A percentile compares a stretch with the other conserved stretches of the same genome.
These are phyloP conservation scores for Pteropus rufus DNA, from an alignment of 2,797 vertebrate species.

Conservation along the genomic window DNA sequence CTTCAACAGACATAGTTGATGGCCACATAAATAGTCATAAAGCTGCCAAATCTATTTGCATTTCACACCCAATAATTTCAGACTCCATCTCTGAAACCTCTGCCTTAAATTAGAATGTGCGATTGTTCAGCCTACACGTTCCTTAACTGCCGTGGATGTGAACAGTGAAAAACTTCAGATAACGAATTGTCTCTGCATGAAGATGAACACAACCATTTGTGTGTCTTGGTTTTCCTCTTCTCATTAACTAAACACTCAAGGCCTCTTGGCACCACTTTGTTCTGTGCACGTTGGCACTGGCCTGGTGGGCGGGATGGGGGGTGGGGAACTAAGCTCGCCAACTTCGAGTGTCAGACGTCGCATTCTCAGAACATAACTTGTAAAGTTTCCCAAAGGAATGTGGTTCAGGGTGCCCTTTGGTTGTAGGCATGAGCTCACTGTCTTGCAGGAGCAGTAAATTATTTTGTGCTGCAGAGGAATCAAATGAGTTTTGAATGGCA, in stretches of 20 bases:
- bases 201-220: background rate
- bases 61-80: conserved; percentile 83
- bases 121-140: conserved; percentile 76
- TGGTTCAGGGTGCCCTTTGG: background rate
- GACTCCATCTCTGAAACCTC: conserved; percentile 72
- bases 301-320: background rate
- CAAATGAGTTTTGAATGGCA: background rate
- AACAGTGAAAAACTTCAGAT: conserved; percentile 66
- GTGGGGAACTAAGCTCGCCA: background rate
- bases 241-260: background rate
- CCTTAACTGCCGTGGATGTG: conserved; percentile 46
- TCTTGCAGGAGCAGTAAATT: background rate
- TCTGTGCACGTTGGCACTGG: background rate
- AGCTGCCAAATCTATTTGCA: conserved; percentile 82
- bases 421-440: background rate
- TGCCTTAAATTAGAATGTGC: conserved; percentile 79
- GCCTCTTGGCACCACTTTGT: rapidly evolving
- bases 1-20: conserved; percentile 62
- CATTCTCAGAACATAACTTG: background rate
- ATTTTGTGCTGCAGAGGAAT: conserved; percentile 14
- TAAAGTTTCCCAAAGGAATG: background rate
- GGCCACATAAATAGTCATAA: conserved; percentile 77
- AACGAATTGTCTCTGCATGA: conserved; percentile 56
- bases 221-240: conserved; percentile 39
- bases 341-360: rapidly evolving